Evolutionary conservation across 2,113 vertebrate genomes (phyloP).

Genomic region (Cnemophilus loriae): DNA sequence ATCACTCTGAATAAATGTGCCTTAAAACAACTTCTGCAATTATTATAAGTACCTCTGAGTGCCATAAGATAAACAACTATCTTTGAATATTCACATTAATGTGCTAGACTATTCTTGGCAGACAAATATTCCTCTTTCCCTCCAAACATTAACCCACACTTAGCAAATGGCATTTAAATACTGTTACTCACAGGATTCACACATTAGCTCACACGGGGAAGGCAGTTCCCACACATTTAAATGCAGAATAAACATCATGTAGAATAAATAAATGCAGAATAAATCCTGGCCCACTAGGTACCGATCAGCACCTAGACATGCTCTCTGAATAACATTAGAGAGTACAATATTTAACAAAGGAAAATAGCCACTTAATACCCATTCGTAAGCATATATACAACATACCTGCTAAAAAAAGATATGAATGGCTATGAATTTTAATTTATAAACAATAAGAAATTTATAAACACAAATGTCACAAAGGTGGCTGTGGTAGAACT

Average conservation of each 20-base stretch:
- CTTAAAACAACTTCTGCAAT: constrained; percentile 65
- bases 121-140: constrained; percentile 16
- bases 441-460: not conserved
- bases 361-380: not conserved
- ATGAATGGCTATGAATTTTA: not conserved
- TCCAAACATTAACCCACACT: constrained; percentile 38
- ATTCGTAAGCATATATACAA: not conserved
- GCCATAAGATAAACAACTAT: constrained; percentile 70
- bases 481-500: not conserved
- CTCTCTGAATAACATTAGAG: not conserved
- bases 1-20: constrained; percentile 63
- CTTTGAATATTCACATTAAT: constrained; percentile 69
- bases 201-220: constrained; percentile 38
- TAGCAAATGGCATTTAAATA: constrained; percentile 34
- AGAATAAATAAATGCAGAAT: constrained; percentile 20
- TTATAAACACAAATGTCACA: not conserved
- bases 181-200: constrained; percentile 29
- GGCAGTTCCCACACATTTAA: constrained; percentile 46
- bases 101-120: constrained; percentile 50
- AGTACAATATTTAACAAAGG: not conserved
- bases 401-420: not conserved
- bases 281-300: not conserved
- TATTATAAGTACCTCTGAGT: constrained; percentile 67
- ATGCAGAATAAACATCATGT: constrained; percentile 52
- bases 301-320: not conserved